These are phyloP conservation scores for Platycnemis pennipes DNA, from an alignment of 2,888 invertebrate species.

Conservation along the genomic window DNA sequence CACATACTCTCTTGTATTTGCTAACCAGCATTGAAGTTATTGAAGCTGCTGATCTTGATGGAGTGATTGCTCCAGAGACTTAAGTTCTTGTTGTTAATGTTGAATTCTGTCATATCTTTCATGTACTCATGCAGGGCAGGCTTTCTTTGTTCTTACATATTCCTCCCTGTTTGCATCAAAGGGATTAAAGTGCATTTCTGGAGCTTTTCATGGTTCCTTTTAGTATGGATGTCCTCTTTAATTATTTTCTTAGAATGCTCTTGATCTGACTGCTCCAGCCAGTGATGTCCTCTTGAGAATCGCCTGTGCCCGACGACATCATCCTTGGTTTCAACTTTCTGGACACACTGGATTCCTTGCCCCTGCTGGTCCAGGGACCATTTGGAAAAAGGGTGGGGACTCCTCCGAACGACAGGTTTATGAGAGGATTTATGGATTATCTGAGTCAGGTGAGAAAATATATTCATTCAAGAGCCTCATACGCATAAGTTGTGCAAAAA, in stretches of 20 bases:
- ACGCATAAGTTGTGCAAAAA: no score
- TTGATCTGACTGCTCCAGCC: conserved; percentile 94
- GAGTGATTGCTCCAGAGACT: no score
- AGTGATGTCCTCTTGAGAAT: conserved; percentile 88
- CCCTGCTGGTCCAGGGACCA: conserved; percentile 95
- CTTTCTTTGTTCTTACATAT: no score
- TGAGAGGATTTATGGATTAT: conserved; percentile 54
- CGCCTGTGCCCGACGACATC: conserved; percentile 79
- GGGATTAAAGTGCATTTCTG: neutral
- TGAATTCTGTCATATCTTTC: no score
- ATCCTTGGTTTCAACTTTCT: conserved; percentile 93
- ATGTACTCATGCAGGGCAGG: no score
- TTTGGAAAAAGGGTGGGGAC: conserved; percentile 92
- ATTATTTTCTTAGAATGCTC: conserved; percentile 88
- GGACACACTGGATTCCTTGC: conserved; percentile 96
- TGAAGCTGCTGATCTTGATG: no score
- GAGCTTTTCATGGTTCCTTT: neutral
- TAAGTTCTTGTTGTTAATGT: no score
- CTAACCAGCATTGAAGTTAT: no score
- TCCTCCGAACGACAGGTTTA: conserved; percentile 80
- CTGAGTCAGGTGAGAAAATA: conserved; percentile 30
- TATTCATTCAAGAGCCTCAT: no score
- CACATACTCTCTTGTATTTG: no score
- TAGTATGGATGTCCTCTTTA: neutral
- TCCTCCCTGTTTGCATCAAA: no score